Percentiles rank a stretch among this genome's conserved stretches.
phyloP scores from a whole-genome alignment of 2,888 invertebrate genomes.

The Heliconius charithonia region DNA sequence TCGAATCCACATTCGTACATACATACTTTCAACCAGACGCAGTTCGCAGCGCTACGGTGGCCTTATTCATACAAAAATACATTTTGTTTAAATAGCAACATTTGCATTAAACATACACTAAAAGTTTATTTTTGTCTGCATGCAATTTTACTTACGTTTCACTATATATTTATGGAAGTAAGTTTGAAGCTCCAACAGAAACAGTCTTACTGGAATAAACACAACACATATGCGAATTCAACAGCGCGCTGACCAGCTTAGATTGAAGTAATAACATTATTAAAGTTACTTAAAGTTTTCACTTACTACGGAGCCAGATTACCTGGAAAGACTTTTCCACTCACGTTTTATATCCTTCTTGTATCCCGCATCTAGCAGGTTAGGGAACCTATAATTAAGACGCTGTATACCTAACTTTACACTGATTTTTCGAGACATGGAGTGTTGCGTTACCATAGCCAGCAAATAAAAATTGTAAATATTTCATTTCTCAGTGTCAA shows the following conservation, averaged over 20 bases:
- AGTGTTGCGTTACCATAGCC: not conserved
- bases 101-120: not conserved
- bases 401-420: no score
- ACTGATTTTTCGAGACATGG: not conserved
- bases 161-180: conserved; percentile 4
- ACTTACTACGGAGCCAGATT: not conserved
- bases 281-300: conserved; percentile 12
- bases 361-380: no score
- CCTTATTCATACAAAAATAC: not conserved
- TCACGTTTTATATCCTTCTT: no score
- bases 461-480: no score
- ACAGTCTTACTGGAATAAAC: conserved; percentile 5
- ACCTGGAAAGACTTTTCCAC: not conserved
- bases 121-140: conserved; percentile 6
- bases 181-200: conserved; percentile 1
- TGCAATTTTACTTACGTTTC: conserved; percentile 3
- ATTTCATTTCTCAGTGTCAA: no score
- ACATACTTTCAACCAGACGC: no score
- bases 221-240: not conserved
- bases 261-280: conserved; percentile 14
- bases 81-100: not conserved
- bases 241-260: conserved; percentile 9
- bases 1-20: no score
- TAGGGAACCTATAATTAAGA: no score
- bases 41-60: no score